Base-by-base conservation (phyloP, 2,888 invertebrate genomes). In the Yponomeuta plumbellus region DNA sequence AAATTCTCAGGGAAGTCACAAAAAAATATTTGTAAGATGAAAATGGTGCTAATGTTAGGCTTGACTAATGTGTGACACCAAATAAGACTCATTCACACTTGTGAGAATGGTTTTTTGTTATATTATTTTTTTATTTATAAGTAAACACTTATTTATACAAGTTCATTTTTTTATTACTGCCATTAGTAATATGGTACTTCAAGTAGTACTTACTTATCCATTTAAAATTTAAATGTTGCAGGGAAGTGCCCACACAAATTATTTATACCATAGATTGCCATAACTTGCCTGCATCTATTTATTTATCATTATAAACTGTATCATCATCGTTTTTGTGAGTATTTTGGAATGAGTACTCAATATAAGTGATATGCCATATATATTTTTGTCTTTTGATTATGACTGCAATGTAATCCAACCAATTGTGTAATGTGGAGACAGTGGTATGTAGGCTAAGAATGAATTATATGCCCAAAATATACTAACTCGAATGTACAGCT, bases 401-500 rank as follows among this genome's bases (percentile, higher is more conserved):
- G 85, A 88, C 85, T 89, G 84, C 78, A 80, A 83, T 86, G 84
- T 84, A 83, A 85, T 81, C 80, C 85, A 86, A 84, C 76, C 82
- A 81, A 80, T 80, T 81, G 77, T 79, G 34, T 34, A 34, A 83
- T 75, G 81, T 81, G 78, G 78, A 82, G 79, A 74, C 80, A 84
- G 81, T 80, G 84, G 84, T 84, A 86, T 79, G 79, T 90, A 88
- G 87, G 81, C 76, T 90, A 89, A 90, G 89, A 82, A 87, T 84
- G 81, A 83, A 85, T 84, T 86, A 90, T 90, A 87, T 90, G 89
- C 91, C 91, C 89, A 89, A 89, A 86, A 82, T 89, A 90, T 90
- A 92, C 91, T 91, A 92, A 91, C 91, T 91, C 88, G 87, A 91
- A 90, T 91, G 91, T 92, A 92, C 91, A 92, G 92, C 90, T 90